Percentiles rank a stretch among this genome's conserved stretches.
These are phyloP conservation scores for Aphrocallistes beatrix DNA, from an alignment of 37 sponge, comb jelly and placozoan genomes.

Conservation along the genomic window DNA sequence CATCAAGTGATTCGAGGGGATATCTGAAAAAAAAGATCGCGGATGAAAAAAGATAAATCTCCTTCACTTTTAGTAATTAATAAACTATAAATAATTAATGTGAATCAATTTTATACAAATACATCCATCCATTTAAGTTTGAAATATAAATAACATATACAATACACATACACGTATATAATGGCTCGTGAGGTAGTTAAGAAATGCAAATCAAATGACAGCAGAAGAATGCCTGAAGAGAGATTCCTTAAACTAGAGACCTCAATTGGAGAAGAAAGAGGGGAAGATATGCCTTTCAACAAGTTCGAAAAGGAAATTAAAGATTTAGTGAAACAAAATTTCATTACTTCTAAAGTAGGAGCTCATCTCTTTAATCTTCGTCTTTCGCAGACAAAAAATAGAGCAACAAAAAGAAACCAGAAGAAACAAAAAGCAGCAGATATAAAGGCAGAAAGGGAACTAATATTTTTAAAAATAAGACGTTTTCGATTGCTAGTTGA, in stretches of 20 bases:
- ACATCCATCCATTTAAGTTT: no score
- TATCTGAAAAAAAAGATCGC: no score
- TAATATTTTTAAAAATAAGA: neutral
- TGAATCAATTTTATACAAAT: no score
- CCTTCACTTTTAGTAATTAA: no score
- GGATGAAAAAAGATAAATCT: no score
- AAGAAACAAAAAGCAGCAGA: neutral
- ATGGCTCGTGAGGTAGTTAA: no score
- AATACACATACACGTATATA: no score
- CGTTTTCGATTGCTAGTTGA: neutral
- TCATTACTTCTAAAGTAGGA: neutral
- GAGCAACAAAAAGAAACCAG: conserved; percentile 10
- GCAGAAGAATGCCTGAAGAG: no score
- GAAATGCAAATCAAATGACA: no score
- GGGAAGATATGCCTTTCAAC: neutral
- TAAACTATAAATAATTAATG: no score
- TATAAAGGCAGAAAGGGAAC: neutral
- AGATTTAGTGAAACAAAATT: neutral
- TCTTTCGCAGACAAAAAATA: neutral
- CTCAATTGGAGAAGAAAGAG: neutral
- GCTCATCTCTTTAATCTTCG: neutral
- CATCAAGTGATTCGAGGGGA: no score
- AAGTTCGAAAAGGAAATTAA: neutral
- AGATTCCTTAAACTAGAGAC: neutral
- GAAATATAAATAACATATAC: no score